Evolutionary conservation across 2,797 vertebrate species (phyloP), one percentile per base, ranked within the genome.

Genomic region (Falco berigora): DNA sequence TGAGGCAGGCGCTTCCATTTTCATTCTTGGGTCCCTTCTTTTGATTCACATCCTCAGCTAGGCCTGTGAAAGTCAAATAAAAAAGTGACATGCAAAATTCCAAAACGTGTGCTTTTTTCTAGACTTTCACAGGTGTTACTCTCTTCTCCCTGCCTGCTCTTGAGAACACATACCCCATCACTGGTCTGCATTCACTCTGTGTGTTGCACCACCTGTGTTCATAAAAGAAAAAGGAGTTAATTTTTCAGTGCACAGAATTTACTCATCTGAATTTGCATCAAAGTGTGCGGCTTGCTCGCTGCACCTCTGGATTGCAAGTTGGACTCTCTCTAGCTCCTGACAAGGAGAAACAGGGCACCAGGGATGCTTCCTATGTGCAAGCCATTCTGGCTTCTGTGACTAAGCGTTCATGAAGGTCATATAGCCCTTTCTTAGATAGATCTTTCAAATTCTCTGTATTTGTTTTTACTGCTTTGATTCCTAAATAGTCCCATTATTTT

Each of bases 341-440:
- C 74, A 80, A 94, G 68, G 56, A 92, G 77, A 95, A 97, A 87
- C 16, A 91, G 58, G 93, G 78, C 84, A 89, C 61, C 46, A 87
- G 75, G 75, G 75, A 61, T 80, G 34, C 50, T 77, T 91, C 62
- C 49, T 62, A 28, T 58, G n/a, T 80, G 52, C 52, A 66, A 91
- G 42, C 58, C 67, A 44, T 63, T 89, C 46, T 68, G 68, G 24
- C 56, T 90, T 91, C 49, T 82, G 74, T 44, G 86, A 53, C 80
- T 74, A 71, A 81, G 36, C 59, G 55, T 47, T 86, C 44, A 34
- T 30, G 63, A 90, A 95, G 71, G 74, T 90, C 84, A 90, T 30
- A 30, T 10, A 77, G 32, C 12, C 30, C 16, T 92, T 94, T 79
- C 64, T 83, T 85, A 82, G 52, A 58, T 42, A 24, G 2, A 85